Base-by-base conservation (phyloP, 2,888 invertebrate genomes). In the Platycheirus albimanus region DNA sequence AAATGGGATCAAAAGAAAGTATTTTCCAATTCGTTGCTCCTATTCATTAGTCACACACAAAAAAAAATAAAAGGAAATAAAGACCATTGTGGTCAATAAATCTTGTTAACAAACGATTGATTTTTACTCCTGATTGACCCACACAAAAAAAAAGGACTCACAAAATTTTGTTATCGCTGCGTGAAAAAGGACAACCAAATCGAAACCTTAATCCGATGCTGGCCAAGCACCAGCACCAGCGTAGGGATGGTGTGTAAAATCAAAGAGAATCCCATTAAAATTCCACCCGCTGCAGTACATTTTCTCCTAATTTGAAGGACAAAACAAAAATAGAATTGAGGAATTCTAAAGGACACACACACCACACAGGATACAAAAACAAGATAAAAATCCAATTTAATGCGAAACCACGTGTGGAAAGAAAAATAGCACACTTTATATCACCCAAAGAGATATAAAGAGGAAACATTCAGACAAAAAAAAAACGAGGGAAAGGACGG, bases 51-150 rank as follows among this genome's bases (percentile, higher is more conserved):
- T 74, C 63, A 47, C 11, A 36, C 7, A 36, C 20, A 17, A 30
- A 33, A 30, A 20, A 56, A 41, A 28, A n/a, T 54, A 6, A 36
- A 6, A 36, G 10, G 30, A 45, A 61, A 28, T 17, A 45, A 45
- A 43, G 41, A 61, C 1, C 33, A 63, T 19, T 63, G 79, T 41
- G 74, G 79, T 79, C 79, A 79, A 61, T 79, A 79, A 79, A 74
- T 79, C 79, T 79, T 49, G 74, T 79, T 79, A 79, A 74, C 79
- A 79, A 61, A 33, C 79, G 74, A 79, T 74, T 79, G 79, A 79
- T 79, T 74, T 74, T 74, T 63, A 67, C 74, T 63, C 74, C 79
- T 74, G 79, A 74, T 79, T 74, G 69, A 72, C 67, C 79, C 41
- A 70, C 70, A 61, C n/a, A 45, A 54, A 47, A 52, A 20, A 49